Evolutionary conservation across 2,797 vertebrate genomes (phyloP), one percentile per base, ranked within the genome.

Genomic region (Leptodactylus fallax): DNA sequence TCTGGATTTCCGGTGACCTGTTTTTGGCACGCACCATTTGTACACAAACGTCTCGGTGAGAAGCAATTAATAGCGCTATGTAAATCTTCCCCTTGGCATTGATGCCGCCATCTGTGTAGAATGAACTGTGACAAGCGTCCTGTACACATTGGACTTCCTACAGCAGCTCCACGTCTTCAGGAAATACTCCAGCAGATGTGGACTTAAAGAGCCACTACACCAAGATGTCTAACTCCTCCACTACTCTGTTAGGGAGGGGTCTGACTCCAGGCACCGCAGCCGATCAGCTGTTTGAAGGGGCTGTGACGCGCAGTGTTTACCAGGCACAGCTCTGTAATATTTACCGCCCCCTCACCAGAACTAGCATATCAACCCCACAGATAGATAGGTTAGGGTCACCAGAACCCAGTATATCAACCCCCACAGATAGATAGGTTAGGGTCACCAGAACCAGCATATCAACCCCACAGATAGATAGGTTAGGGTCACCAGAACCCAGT

Each of bases 71-170:
- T 60, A 55, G 55, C 25, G 23, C 55, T 36, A 55, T 79, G 80
- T 81, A 63, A 81, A 81, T 65, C 25, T 81, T 67, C 60, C 21
- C 11, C 47, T 81, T 81, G 80, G 80, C 80, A 67, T 14, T 10
- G 58, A n/a, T 61, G 27, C 27, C 16, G 56, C 58, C 58, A 81
- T 83, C 81, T 36, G 61, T 11, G 19, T 55, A 55, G 49, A 23
- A 16, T n/a, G 72, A 19, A 11, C 72, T 8, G 51, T 16, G 53
- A 80, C 25, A 79, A 21, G 53, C 56, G 12, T 79, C 55, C 53
- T 60, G 79, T 45, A 81, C 60, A 56, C 14, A 56, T 1, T 17
- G 6, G n/a, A 58, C 53, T 55, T 27, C 76, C 53, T 58, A 19
- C 14, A 3, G 3, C 78, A 27, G 78, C 16, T 56, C 7, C 23